Base-by-base conservation (phyloP, 2,113 vertebrate genomes). In the Circaetus cinerascens region DNA sequence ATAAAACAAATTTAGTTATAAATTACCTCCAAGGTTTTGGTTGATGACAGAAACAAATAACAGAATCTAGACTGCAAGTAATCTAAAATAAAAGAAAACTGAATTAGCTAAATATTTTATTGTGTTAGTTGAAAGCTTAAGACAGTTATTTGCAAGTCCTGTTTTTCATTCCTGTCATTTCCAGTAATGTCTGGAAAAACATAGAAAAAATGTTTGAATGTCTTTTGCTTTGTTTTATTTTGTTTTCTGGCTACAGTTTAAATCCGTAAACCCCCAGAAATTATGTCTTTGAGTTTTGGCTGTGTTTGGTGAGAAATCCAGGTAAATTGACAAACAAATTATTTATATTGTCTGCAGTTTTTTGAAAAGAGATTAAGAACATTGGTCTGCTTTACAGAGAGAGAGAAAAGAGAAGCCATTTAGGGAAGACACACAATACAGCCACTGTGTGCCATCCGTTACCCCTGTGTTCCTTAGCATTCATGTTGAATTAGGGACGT, bases 61-160 rank as follows among this genome's bases (percentile, higher is more conserved):
- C 29, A 81, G 76, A 63, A 84, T 51, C 50, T 89, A 81, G 83
- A 77, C 43, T 57, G 11, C 13, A 55, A 43, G 29, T 55, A 75
- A 89, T 81, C 38, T 63, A 55, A 88, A 96, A 77, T 56, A 59
- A 82, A 87, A 77, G 41, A 86, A 93, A 95, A 95, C 16, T 81
- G 29, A 87, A 91, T 91, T 96, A 93, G 50, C 23, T 51, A 74
- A 94, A 59, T 91, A 88, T 91, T 89, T 93, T 60, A 91, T 92
- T 22, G 36, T 82, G 18, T 68, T 84, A 94, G 51, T 78, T 85
- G 77, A 91, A 93, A 87, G 60, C 27, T 69, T 59, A n/a, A 77
- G 72, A 77, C 53, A n/a, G 48, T 68, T 88, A 69, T 92, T 80
- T 83, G 36, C 32, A 92, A 81, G 29, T 43, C 43, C 79, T 91